Conservation (phyloP, 2,113 vertebrate genomes). For the Xenopus laevis region DNA sequence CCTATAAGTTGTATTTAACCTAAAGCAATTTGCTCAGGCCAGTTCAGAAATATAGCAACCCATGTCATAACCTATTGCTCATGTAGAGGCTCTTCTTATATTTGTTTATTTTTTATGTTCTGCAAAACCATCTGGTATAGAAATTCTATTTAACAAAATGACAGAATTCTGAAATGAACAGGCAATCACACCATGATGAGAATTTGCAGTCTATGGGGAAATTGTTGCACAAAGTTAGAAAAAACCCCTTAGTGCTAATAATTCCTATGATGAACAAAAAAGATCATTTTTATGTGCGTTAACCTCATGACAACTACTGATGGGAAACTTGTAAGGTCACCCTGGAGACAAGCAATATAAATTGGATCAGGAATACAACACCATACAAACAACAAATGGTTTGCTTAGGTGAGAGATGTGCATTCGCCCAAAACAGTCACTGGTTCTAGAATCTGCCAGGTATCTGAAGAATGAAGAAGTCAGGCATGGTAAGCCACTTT, state of each 20-base stretch:
- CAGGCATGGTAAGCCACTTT: constrained; percentile 16
- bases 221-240: constrained; percentile 7
- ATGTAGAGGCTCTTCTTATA: too few species aligned
- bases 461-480: constrained; percentile 20
- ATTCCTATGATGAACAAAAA: constrained; percentile 26
- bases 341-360: constrained; percentile 41
- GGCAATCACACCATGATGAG: constrained; percentile 9
- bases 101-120: not conserved
- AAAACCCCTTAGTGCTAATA: constrained; percentile 14
- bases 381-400: constrained; percentile 22
- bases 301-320: constrained; percentile 40
- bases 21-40: too few species aligned
- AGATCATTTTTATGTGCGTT: constrained; percentile 34
- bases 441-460: constrained; percentile 14
- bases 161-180: constrained; percentile 19
- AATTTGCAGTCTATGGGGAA: constrained; percentile 23
- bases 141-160: constrained; percentile 26
- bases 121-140: not conserved
- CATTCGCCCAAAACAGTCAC: constrained; percentile 19
- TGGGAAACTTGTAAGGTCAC: constrained; percentile 39
- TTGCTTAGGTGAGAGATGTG: constrained; percentile 27
- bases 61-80: too few species aligned
- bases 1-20: too few species aligned
- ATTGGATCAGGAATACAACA: constrained; percentile 40
- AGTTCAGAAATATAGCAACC: too few species aligned